These are phyloP conservation scores for Taeniopygia guttata DNA, from an alignment of 2,797 vertebrate species.

Conservation along the genomic window DNA sequence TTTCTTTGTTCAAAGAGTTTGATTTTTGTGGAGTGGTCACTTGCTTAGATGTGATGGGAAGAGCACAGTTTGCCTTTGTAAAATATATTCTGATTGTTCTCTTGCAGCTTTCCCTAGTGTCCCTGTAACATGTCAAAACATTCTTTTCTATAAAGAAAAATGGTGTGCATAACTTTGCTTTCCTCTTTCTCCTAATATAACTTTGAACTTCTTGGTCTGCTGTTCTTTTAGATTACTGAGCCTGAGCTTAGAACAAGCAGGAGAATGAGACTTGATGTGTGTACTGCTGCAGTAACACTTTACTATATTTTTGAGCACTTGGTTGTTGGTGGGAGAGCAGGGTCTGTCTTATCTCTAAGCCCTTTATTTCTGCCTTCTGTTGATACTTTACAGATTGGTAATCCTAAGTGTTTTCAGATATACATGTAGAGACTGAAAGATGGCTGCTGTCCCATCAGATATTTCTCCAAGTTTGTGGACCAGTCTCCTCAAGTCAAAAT, in stretches of 20 bases:
- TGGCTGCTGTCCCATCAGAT: constrained; percentile 48
- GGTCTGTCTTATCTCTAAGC: not conserved
- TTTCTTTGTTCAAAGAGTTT: not conserved
- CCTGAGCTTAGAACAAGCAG: not conserved
- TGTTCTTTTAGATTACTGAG: not conserved
- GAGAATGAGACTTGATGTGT: not conserved
- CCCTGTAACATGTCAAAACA: not conserved
- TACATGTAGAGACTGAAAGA: not conserved
- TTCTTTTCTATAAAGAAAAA: not conserved
- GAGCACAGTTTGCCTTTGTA: not conserved
- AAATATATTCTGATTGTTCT: not conserved
- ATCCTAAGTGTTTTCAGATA: not conserved
- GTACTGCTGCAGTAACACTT: not conserved
- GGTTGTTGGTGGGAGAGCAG: not conserved
- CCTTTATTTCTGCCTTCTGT: not conserved
- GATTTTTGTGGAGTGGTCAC: not conserved
- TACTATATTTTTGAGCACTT: not conserved
- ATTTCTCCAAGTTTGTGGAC: not conserved
- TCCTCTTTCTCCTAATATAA: not conserved
- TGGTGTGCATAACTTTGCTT: not conserved
- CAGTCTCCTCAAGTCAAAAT: constrained; percentile 10
- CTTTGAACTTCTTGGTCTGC: not conserved
- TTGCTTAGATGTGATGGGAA: not conserved
- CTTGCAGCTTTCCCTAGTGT: not conserved
- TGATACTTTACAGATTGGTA: not conserved